phyloP scores from a whole-genome alignment of 2,797 vertebrate species.

The Pelodytes ibericus region DNA sequence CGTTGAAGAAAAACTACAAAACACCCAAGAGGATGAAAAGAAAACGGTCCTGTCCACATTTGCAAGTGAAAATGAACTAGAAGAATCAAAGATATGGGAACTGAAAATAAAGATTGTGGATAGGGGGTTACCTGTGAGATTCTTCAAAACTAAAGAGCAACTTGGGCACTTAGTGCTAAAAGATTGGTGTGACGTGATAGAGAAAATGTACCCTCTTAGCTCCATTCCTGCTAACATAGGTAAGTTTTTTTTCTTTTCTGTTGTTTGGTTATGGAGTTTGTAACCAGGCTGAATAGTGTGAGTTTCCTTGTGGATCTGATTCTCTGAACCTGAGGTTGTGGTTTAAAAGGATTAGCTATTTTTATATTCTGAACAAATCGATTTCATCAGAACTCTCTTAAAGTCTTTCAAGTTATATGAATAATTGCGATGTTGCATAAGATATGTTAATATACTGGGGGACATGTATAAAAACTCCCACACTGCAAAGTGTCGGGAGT shows the following conservation, averaged over 20 bases:
- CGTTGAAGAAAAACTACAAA: conserved; percentile 15
- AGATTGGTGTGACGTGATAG: conserved; percentile 60
- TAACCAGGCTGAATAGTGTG: no score
- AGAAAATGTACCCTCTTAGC: conserved; percentile 58
- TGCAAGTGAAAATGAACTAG: neutral
- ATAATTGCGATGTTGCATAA: no score
- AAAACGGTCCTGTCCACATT: neutral
- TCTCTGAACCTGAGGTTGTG: no score
- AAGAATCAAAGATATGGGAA: conserved; percentile 54
- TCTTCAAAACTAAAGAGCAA: conserved; percentile 60
- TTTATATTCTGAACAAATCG: no score
- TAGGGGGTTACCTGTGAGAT: conserved; percentile 58
- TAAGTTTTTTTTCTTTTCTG: conserved; percentile 45
- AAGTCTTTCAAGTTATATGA: no score
- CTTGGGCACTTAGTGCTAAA: conserved; percentile 59
- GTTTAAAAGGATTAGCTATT: no score
- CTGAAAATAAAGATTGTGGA: conserved; percentile 61
- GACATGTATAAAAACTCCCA: no score
- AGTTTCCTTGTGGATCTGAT: no score
- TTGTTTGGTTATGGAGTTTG: no score
- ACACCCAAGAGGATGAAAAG: conserved; percentile 25
- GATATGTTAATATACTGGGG: no score
- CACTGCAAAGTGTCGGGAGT: no score
- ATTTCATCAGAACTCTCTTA: no score
- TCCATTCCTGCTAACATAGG: conserved; percentile 46